phyloP scores from a whole-genome alignment of 2,888 invertebrate genomes.

The Camponotus fellah region DNA sequence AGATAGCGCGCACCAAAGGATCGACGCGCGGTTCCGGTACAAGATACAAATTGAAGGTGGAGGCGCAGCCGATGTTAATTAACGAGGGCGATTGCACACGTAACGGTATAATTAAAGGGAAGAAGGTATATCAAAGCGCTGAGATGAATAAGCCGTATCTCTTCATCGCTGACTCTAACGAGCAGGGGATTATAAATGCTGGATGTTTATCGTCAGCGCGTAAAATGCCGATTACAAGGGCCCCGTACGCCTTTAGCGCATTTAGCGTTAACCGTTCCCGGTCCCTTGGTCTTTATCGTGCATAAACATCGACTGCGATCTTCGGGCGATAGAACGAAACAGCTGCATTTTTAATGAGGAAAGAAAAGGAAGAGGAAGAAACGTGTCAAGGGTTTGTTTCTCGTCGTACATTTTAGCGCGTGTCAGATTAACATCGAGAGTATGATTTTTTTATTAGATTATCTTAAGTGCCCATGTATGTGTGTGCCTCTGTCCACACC shows the following conservation, averaged over 20 bases:
- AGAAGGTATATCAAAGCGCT: conserved; percentile 58
- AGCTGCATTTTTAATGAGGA: background rate
- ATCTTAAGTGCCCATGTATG: background rate
- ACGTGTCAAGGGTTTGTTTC: background rate
- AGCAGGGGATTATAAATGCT: conserved; percentile 32
- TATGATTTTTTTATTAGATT: background rate
- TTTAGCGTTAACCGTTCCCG: conserved; percentile 22
- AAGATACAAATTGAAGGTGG: background rate
- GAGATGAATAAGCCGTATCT: conserved; percentile 62
- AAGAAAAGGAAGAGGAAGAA: background rate
- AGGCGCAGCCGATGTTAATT: conserved; percentile 62
- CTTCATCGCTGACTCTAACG: conserved; percentile 40
- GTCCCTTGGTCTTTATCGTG: background rate
- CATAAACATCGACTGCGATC: conserved; percentile 17
- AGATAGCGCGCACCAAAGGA: conserved; percentile 34
- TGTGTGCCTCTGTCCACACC: background rate
- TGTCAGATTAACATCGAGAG: background rate
- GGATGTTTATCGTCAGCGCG: conserved; percentile 44
- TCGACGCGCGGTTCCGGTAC: conserved; percentile 27
- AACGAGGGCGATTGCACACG: conserved; percentile 55
- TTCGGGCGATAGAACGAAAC: background rate
- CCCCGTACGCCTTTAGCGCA: background rate
- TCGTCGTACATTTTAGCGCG: background rate
- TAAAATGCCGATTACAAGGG: conserved; percentile 44
- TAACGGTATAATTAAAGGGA: conserved; percentile 73